phyloP scores from a whole-genome alignment of 2,113 vertebrate species.

The Psittacus erithacus region DNA sequence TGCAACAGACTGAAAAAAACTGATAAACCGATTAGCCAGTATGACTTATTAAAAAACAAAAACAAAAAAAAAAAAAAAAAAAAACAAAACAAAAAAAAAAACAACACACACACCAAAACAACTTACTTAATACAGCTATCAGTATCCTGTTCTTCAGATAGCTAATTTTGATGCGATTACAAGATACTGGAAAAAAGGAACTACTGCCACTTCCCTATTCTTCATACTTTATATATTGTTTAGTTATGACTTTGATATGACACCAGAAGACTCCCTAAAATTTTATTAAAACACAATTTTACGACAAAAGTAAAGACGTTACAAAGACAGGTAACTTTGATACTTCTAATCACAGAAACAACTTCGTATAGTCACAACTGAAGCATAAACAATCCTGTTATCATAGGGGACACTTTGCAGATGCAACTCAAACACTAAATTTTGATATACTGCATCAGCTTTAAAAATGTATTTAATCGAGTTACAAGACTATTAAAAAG shows the following conservation, averaged over 20 bases:
- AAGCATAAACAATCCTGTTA: background rate
- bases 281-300: background rate
- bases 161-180: background rate
- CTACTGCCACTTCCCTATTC: background rate
- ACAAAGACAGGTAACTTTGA: background rate
- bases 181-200: background rate
- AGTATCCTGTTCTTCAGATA: background rate
- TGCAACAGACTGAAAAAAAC: background rate
- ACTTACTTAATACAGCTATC: background rate
- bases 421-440: background rate
- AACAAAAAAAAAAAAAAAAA: no score
- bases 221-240: background rate
- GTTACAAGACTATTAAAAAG: background rate
- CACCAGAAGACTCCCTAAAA: background rate
- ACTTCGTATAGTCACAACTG: background rate
- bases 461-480: background rate
- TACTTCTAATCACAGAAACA: background rate
- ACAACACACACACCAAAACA: no score
- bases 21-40: background rate
- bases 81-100: no score
- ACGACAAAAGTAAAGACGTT: background rate
- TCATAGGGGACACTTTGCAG: rapidly evolving
- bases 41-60: background rate
- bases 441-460: background rate
- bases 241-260: no score